phyloP scores from a whole-genome alignment of 92 coral and sea anemone species.

The Micromussa lordhowensis region DNA sequence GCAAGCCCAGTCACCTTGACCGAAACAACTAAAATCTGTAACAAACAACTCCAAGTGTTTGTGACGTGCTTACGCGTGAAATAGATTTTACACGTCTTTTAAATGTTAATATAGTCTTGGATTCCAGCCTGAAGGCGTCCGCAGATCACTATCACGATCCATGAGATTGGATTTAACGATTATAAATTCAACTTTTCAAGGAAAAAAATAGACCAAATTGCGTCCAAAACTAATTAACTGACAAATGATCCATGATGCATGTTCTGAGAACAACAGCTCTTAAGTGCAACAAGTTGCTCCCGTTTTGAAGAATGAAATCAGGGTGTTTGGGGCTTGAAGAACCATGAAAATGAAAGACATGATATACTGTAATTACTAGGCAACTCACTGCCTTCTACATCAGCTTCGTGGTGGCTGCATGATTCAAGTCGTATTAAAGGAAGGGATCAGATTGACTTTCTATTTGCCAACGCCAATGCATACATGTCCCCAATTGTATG shows the following conservation, averaged over 20 bases:
- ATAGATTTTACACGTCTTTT: background rate
- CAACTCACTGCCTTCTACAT: background rate
- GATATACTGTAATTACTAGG: background rate
- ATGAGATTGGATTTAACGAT: too few species aligned
- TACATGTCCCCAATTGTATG: background rate
- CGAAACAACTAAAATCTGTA: background rate
- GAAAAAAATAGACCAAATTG: too few species aligned
- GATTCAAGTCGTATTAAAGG: background rate
- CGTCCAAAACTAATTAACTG: too few species aligned
- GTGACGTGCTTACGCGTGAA: background rate
- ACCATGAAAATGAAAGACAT: too few species aligned
- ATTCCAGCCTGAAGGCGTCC: too few species aligned
- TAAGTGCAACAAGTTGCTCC: background rate
- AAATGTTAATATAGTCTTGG: background rate
- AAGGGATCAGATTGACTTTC: background rate
- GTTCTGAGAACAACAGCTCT: too few species aligned
- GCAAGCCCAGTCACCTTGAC: conserved; percentile 26
- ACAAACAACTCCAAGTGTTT: conserved; percentile 26
- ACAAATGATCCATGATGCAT: too few species aligned
- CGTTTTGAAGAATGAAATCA: background rate
- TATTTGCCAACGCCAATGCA: background rate
- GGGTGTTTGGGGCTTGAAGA: background rate
- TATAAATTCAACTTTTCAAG: too few species aligned
- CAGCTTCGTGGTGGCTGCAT: background rate
- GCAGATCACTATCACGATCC: too few species aligned